A percentile compares a stretch with the other conserved stretches of the same genome.
Evolutionary conservation across 2,797 vertebrate species (phyloP).

Genomic region (Limosa lapponica): DNA sequence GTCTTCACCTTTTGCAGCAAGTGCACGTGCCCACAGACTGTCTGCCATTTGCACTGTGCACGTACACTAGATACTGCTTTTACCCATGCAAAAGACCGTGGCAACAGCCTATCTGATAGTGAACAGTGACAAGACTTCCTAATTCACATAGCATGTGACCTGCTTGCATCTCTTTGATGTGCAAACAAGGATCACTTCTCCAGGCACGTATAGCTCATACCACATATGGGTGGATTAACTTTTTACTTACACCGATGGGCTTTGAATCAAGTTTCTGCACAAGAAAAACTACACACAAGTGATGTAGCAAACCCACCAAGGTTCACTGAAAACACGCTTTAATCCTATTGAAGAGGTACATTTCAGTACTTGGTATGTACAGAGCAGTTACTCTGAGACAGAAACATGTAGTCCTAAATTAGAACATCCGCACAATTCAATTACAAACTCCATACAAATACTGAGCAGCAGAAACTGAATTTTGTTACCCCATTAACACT

Average conservation of each 20-base stretch:
- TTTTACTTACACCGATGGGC: background rate
- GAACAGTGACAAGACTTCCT: background rate
- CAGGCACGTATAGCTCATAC: background rate
- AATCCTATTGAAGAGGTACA: fast-evolving
- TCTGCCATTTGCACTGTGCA: background rate
- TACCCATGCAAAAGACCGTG: background rate
- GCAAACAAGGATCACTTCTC: background rate
- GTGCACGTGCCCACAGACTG: background rate
- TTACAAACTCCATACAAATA: background rate
- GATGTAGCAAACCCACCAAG: background rate
- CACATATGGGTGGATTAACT: background rate
- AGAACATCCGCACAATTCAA: background rate
- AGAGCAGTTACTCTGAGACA: background rate
- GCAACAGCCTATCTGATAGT: background rate
- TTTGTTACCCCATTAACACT: background rate
- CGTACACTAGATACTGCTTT: background rate
- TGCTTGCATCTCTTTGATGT: background rate
- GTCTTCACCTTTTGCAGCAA: background rate
- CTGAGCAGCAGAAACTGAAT: background rate
- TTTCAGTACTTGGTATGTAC: background rate
- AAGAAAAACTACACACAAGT: background rate
- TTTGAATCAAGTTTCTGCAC: background rate
- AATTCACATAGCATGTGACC: background rate
- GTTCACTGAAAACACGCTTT: background rate
- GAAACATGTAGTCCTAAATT: background rate